phyloP scores from a whole-genome alignment of 2,797 vertebrate genomes.

The Mus caroli region DNA sequence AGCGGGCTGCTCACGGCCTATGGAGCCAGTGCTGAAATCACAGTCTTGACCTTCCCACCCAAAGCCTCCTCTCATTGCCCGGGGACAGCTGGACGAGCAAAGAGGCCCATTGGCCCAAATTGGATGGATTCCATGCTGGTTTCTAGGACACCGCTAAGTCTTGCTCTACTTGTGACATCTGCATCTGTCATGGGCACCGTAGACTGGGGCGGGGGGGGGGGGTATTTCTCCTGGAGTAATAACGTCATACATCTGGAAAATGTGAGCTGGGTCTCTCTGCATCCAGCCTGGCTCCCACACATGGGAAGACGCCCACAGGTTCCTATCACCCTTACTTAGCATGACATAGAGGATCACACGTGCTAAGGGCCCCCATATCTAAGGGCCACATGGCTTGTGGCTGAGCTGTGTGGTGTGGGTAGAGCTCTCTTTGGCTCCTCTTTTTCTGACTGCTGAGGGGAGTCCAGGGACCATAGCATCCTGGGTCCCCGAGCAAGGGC shows the following conservation, averaged over 20 bases:
- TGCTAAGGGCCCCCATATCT: background rate
- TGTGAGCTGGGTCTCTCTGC: background rate
- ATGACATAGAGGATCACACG: background rate
- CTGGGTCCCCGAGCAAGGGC: background rate
- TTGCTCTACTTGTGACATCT: background rate
- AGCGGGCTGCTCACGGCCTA: no score
- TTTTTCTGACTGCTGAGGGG: background rate
- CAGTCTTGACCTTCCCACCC: background rate
- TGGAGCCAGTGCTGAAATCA: background rate
- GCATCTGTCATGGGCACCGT: background rate
- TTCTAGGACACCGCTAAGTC: background rate
- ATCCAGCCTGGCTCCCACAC: background rate
- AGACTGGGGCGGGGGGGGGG: no score
- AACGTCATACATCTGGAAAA: background rate
- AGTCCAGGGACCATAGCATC: background rate
- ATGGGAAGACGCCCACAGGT: no score
- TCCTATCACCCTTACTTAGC: background rate
- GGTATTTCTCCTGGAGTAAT: background rate
- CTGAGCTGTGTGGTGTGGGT: background rate
- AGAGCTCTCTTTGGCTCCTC: background rate
- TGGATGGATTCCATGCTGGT: background rate
- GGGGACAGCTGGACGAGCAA: no score
- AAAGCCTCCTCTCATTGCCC: background rate
- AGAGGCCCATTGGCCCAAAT: background rate
- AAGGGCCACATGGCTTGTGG: background rate